Conservation (phyloP, 2,888 invertebrate genomes). For the Heliconius sara region DNA sequence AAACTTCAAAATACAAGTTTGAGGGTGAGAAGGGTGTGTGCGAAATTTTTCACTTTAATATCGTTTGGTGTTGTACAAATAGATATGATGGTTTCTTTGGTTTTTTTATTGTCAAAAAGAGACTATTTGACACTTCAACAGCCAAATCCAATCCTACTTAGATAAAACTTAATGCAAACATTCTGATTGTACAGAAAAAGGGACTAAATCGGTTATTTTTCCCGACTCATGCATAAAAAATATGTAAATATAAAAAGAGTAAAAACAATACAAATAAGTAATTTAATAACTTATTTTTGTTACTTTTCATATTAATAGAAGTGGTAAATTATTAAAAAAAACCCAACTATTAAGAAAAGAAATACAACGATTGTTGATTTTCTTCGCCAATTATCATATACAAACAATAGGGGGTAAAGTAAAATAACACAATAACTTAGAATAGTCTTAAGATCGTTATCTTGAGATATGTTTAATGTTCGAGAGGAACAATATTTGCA, state of each 20-base stretch:
- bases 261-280: too few species aligned
- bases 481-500: constrained; percentile 6
- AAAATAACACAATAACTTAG: constrained; percentile 25
- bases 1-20: background rate
- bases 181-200: background rate
- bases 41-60: background rate
- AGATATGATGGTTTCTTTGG: background rate
- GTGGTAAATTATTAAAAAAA: constrained; percentile 10
- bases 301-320: background rate
- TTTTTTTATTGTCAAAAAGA: too few species aligned
- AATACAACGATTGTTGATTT: constrained; percentile 39
- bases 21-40: constrained; percentile 1
- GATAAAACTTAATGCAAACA: background rate
- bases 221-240: too few species aligned
- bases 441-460: constrained; percentile 17
- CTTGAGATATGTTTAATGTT: constrained; percentile 19
- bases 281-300: background rate
- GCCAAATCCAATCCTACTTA: background rate
- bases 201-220: too few species aligned
- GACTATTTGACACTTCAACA: too few species aligned
- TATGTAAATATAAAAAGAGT: too few species aligned
- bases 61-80: background rate
- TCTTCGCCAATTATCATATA: constrained; percentile 43
- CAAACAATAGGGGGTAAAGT: constrained; percentile 46
- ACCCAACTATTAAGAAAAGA: constrained; percentile 24